phyloP scores from a whole-genome alignment of 2,888 invertebrate genomes.

The Watsonalla binaria region DNA sequence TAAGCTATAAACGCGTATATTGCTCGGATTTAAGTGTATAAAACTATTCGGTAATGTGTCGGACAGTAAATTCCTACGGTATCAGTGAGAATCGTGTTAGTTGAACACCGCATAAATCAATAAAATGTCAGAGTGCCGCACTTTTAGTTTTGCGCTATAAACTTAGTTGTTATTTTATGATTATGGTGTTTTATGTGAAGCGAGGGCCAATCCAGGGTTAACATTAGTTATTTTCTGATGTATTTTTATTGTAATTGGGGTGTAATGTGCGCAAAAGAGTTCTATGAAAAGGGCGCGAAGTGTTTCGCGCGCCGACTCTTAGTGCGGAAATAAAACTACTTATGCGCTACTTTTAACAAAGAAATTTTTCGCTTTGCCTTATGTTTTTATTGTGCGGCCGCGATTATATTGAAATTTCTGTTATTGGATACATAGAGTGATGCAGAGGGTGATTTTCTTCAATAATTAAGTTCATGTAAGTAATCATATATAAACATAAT shows the following conservation, averaged over 20 bases:
- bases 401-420: conserved; percentile 27
- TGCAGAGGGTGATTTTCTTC: conserved; percentile 38
- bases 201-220: background rate
- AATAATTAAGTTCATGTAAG: conserved; percentile 65
- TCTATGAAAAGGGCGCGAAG: conserved; percentile 71
- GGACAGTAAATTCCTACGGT: conserved; percentile 29
- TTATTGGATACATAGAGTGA: conserved; percentile 26
- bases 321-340: conserved; percentile 34
- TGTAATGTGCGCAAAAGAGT: conserved; percentile 24
- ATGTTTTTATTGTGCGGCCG: conserved; percentile 19
- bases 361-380: conserved; percentile 15
- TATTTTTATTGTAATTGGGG: background rate
- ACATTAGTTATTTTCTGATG: background rate
- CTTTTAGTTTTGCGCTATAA: conserved; percentile 58
- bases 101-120: conserved; percentile 62
- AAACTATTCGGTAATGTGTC: conserved; percentile 28
- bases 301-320: conserved; percentile 35
- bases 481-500: conserved; percentile 18
- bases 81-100: conserved; percentile 36
- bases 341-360: conserved; percentile 41
- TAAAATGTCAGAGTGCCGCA: conserved; percentile 65
- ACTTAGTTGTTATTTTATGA: conserved; percentile 38
- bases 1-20: conserved; percentile 35
- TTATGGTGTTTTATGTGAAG: conserved; percentile 5
- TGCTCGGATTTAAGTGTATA: conserved; percentile 34